Percentiles rank a stretch among this genome's conserved stretches.
phyloP scores from a whole-genome alignment of 2,888 invertebrate species.

The Phengaris arion region DNA sequence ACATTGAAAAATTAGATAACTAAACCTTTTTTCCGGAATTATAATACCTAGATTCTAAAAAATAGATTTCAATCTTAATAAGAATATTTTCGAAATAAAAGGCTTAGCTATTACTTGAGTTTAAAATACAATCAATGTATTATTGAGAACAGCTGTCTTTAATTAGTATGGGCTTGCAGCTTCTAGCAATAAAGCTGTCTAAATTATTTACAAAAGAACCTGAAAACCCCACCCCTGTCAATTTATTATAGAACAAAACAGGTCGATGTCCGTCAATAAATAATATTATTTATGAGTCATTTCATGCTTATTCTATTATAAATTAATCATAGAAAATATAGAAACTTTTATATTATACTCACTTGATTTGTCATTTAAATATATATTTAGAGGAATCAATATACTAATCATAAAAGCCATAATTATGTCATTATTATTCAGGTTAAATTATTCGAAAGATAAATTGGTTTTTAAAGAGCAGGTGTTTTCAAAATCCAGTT shows the following conservation, averaged over 20 bases:
- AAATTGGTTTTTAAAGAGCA: neutral
- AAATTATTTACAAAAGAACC: too few species aligned
- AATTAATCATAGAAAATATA: neutral
- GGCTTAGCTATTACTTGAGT: too few species aligned
- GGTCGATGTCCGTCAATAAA: neutral
- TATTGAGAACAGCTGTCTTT: too few species aligned
- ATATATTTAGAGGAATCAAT: neutral
- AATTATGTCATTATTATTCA: slow-evolving; percentile 10
- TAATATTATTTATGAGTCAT: neutral
- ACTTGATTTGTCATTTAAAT: neutral
- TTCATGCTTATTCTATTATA: neutral
- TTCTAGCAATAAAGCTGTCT: too few species aligned
- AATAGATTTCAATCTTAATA: too few species aligned
- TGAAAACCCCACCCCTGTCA: neutral
- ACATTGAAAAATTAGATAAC: too few species aligned
- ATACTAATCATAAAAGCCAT: neutral
- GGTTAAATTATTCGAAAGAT: slow-evolving; percentile 3
- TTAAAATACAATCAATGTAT: too few species aligned
- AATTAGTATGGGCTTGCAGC: too few species aligned
- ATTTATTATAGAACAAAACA: neutral
- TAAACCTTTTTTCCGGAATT: too few species aligned
- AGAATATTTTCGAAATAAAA: too few species aligned
- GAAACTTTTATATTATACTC: neutral
- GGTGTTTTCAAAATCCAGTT: neutral
- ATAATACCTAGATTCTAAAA: too few species aligned